These are phyloP conservation scores for Zoanthus solanderi DNA, from an alignment of 92 coral and sea anemone genomes.

Conservation along the genomic window DNA sequence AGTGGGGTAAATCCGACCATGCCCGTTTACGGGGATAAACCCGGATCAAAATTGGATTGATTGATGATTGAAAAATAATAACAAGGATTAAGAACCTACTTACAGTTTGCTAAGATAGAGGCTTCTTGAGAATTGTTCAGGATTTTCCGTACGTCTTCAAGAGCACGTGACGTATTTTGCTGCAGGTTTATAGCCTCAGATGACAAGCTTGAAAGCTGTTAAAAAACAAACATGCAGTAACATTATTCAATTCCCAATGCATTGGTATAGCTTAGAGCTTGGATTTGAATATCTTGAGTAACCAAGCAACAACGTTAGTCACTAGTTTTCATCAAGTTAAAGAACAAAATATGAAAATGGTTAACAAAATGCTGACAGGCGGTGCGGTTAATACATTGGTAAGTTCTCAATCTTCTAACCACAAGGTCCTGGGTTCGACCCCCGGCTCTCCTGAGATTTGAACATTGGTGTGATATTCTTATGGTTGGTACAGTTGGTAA, in stretches of 20 bases:
- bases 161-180: constrained; percentile 56
- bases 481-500: too few species aligned
- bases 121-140: constrained; percentile 59
- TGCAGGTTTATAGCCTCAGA: constrained; percentile 47
- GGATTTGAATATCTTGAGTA: neutral
- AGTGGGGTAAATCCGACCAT: too few species aligned
- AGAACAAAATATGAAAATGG: too few species aligned
- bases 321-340: too few species aligned
- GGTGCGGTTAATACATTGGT: too few species aligned
- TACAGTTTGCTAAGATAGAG: constrained; percentile 59
- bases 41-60: too few species aligned
- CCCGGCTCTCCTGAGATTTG: too few species aligned
- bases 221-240: neutral
- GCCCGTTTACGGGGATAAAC: too few species aligned
- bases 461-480: too few species aligned
- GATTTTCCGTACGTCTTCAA: constrained; percentile 62
- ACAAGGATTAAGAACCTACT: neutral
- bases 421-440: too few species aligned
- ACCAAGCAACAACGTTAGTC: neutral
- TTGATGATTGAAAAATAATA: neutral
- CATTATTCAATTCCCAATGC: neutral
- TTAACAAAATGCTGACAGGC: too few species aligned
- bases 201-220: constrained; percentile 61
- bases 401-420: too few species aligned
- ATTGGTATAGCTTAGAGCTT: neutral